Evolutionary conservation across 1,140 invertebrate species (phyloP).

Genomic region (Ericerus pela): DNA sequence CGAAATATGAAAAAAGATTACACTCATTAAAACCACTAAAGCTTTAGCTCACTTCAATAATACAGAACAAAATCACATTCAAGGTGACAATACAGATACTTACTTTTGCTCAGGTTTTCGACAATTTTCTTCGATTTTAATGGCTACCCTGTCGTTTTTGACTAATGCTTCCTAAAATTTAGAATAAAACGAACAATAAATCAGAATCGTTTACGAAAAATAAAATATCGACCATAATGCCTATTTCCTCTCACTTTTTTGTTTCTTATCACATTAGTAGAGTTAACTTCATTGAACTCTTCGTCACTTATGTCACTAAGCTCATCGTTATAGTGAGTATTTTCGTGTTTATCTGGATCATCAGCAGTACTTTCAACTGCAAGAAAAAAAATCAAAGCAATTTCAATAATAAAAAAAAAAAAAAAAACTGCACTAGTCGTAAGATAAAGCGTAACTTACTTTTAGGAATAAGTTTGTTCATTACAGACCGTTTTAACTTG

Average conservation of each 20-base stretch:
- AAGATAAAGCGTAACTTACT: too few species aligned
- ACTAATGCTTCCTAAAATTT: too few species aligned
- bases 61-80: too few species aligned
- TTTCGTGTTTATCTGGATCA: background rate
- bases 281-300: background rate
- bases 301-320: conserved; percentile 10
- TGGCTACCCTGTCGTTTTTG: background rate
- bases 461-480: too few species aligned
- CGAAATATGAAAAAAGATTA: background rate
- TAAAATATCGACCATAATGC: background rate
- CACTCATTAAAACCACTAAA: too few species aligned
- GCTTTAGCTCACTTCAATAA: too few species aligned
- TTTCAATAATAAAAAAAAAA: background rate
- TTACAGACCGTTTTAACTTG: too few species aligned
- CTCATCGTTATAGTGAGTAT: background rate
- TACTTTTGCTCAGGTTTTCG: background rate
- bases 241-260: background rate
- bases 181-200: too few species aligned
- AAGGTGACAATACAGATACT: too few species aligned
- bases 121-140: background rate
- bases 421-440: too few species aligned
- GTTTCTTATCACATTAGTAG: background rate
- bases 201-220: too few species aligned
- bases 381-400: background rate
- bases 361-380: background rate